A percentile compares a stretch with the other conserved stretches of the same genome.
Conservation (phyloP, 1,140 invertebrate species). For the Pteromalus puparum region DNA sequence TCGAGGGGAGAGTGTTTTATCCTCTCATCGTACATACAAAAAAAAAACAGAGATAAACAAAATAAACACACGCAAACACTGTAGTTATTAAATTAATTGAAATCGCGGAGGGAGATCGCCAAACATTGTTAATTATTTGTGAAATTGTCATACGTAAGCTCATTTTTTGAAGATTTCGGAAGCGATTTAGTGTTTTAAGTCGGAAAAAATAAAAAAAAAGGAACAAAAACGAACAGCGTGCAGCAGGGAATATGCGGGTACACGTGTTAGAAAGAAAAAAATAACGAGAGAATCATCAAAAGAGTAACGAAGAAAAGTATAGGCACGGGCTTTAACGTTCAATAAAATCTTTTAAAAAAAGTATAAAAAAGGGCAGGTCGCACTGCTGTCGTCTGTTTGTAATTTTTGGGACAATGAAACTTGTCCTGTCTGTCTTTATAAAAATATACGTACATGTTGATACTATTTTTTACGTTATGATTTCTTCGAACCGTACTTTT, state of each 20-base stretch:
- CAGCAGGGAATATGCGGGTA: slow-evolving; percentile 13
- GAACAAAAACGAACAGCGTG: slow-evolving; percentile 48
- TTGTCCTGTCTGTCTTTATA: slow-evolving; percentile 64
- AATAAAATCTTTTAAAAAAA: slow-evolving; percentile 37
- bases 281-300: slow-evolving; percentile 39
- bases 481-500: slow-evolving; percentile 58
- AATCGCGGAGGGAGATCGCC: slow-evolving; percentile 39
- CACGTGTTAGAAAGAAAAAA: background rate
- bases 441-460: slow-evolving; percentile 69
- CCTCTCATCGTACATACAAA: slow-evolving; percentile 34
- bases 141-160: slow-evolving; percentile 50
- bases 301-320: slow-evolving; percentile 27
- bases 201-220: slow-evolving; percentile 55
- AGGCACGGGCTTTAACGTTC: slow-evolving; percentile 38
- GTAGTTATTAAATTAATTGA: slow-evolving; percentile 53
- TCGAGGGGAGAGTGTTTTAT: slow-evolving; percentile 36
- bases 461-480: slow-evolving; percentile 66
- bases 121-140: slow-evolving; percentile 51
- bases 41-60: slow-evolving; percentile 15
- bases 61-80: slow-evolving; percentile 36
- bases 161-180: slow-evolving; percentile 50
- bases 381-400: slow-evolving; percentile 59
- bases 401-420: slow-evolving; percentile 59
- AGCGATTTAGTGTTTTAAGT: slow-evolving; percentile 51
- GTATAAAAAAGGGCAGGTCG: slow-evolving; percentile 19